Evolutionary conservation across 35 echinoderm and acorn worm genomes (phyloP), one percentile per base, ranked within the genome.

Genomic region (Anneissia japonica): DNA sequence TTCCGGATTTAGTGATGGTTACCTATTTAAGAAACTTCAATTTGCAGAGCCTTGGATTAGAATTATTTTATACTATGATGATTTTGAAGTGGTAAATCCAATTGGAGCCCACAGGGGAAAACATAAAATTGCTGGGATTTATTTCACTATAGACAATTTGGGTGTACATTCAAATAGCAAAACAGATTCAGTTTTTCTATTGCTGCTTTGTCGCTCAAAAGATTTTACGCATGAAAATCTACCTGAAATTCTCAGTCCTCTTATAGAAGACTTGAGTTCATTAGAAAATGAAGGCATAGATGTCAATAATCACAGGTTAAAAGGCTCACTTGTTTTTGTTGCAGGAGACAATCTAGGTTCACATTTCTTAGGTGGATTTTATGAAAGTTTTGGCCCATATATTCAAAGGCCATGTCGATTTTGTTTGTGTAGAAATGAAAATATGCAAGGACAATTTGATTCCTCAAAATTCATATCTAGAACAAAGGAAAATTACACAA

Each of bases 331-430:
- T 19, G 39, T 31, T 43, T 86, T 86, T 86, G 84, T 86, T 21
- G 32, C 73, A 77, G 84, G 84, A 28, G 84, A 86, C 74, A 86
- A 86, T 74, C 73, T 86, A 30, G 84, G 84, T 21, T 56, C 7
- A 23, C 84, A 86, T 77, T 86, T 86, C 32, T 31, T 86, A 26
- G 74, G 83, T 74, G 72, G 83, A 28, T 84, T 75, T 36, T 84
- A 84, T 84, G 83, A 84, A 84, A 84, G 85, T 79, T 86, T 86
- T 86, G 85, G 26, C 41, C 37, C 37, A 0, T 0, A 0, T 19
- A 9, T 39, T 30, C 85, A 86, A 45, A 77, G 85, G 41, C 38
- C 77, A 77, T 86, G 85, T 41, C 77, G 85, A 32, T 76, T 77
- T 34, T 86, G 85, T 35, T 38, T 86, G 73, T 72, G 64, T 46